Base-by-base conservation (phyloP, 2,797 vertebrate genomes). In the Champsocephalus esox region DNA sequence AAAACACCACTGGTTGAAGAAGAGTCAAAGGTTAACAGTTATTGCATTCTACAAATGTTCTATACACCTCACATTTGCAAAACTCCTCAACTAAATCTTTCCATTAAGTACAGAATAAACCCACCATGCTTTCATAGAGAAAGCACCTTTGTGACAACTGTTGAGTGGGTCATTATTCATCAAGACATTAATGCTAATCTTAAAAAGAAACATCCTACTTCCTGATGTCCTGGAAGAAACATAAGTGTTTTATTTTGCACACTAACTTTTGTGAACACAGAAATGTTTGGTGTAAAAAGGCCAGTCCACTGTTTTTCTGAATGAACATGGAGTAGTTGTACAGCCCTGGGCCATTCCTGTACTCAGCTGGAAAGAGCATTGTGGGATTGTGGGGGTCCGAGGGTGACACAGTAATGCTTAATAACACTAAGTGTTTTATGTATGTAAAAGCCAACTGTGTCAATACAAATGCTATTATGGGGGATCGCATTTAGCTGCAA, bases 381-480 rank as follows among this genome's bases (percentile, higher is more conserved):
- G 38, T 14, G 46, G 52, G 14, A 66, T 62, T 65, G 32, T 49
- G 56, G 45, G 62, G 44, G 59, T 71, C 41, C 57, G 24, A 11
- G 10, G 43, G 38, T 28, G 16, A 45, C 45, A 12, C 17, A 24
- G 52, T 17, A 61, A 77, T 75, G 16, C 43, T 58, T 78, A 75
- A 70, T 66, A 50, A 66, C 70, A 12, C 16, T 38, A 38, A 38
- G 34, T 38, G 34, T 66, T 77, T 57, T 44, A 48, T n/a, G 16
- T 24, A 5, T 3, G 44, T 62, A 65, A 49, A 77, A 55, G 49
- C 38, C 24, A 58, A 50, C 13, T 55, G 24, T 65, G 38, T 60
- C 70, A 45, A 67, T 81, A 71, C 59, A 62, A 81, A 64, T 62
- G 45, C 51, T 70, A 44, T 81, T 45, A 55, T 10, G 10, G 54